Conservation (phyloP, 2,113 vertebrate genomes). For the Phoxinus phoxinus region DNA sequence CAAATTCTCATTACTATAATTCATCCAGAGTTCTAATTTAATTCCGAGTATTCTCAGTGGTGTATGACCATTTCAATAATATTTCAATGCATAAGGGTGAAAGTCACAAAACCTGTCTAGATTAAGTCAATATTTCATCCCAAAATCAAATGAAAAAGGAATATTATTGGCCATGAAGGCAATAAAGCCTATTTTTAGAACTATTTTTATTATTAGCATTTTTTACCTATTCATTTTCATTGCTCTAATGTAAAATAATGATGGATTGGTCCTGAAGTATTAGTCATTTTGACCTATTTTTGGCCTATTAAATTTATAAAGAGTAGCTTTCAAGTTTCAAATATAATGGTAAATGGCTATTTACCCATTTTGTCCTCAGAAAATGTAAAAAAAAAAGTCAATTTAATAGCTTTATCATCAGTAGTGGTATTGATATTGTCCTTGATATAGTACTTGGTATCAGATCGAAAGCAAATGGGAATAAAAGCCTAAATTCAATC, state of each 20-base stretch:
- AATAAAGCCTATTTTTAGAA: background rate
- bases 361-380: background rate
- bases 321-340: background rate
- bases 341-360: background rate
- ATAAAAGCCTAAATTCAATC: too few species aligned
- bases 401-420: background rate
- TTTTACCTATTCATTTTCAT: background rate
- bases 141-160: background rate
- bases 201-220: background rate
- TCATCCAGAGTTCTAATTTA: background rate
- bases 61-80: too few species aligned
- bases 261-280: background rate
- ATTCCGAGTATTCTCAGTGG: background rate
- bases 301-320: background rate
- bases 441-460: background rate
- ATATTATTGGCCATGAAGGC: background rate
- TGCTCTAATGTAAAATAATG: background rate
- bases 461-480: background rate
- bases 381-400: background rate
- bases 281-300: background rate
- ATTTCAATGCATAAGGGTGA: background rate
- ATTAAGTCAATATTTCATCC: background rate
- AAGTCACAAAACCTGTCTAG: background rate
- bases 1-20: background rate
- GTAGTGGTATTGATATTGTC: background rate